Evolutionary conservation across 2,113 vertebrate species (phyloP).

Genomic region (Panthera leo): DNA sequence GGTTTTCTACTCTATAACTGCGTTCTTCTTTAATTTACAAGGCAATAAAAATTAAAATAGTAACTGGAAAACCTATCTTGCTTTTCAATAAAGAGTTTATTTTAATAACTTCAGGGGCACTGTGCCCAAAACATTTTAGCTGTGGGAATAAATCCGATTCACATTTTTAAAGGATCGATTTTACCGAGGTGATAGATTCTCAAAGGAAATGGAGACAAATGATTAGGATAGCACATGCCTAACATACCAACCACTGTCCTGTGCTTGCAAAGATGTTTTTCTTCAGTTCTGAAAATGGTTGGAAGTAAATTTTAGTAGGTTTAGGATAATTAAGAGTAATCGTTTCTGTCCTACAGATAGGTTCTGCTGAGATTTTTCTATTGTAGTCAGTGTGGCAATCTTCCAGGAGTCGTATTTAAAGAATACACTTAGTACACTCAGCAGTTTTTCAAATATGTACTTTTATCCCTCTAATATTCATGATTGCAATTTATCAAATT

Average conservation of each 20-base stretch:
- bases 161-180: neutral
- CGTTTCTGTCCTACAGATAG: slow-evolving; percentile 24
- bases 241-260: neutral
- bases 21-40: slow-evolving; percentile 51
- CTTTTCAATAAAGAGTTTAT: slow-evolving; percentile 52
- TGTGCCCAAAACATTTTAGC: slow-evolving; percentile 24
- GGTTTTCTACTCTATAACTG: slow-evolving; percentile 9
- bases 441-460: neutral
- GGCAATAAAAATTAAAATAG: slow-evolving; percentile 65
- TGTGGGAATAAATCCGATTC: slow-evolving; percentile 36
- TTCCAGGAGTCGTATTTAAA: neutral
- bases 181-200: slow-evolving; percentile 35
- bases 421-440: neutral
- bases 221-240: neutral
- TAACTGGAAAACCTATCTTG: slow-evolving; percentile 39
- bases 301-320: slow-evolving; percentile 2
- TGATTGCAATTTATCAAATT: neutral
- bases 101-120: slow-evolving; percentile 37
- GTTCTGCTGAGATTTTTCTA: neutral
- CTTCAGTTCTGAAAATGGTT: neutral
- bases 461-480: slow-evolving; percentile 14
- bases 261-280: neutral
- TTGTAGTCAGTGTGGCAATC: neutral
- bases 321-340: neutral
- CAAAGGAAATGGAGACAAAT: slow-evolving; percentile 16